Base-by-base conservation (phyloP, 2,888 invertebrate genomes). In the Drosophila paracracens region DNA sequence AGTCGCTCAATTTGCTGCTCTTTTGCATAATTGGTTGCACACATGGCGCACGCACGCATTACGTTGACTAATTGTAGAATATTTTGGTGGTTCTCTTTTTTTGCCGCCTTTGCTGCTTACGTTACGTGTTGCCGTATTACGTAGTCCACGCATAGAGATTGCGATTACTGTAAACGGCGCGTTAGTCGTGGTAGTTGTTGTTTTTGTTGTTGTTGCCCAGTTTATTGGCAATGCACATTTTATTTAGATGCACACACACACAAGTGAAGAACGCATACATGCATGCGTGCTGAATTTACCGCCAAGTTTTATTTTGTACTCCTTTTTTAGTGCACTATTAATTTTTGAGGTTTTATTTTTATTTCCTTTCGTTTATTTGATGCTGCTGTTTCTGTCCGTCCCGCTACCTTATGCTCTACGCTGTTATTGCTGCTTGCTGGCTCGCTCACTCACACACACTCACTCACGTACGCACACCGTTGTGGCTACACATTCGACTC, bases 1-100 rank as follows among this genome's bases (percentile, higher is more conserved):
- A 71, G 58, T 71, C 65, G 72, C 71, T 71, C 56, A 71, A 88
- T 76, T 83, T 83, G 81, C 68, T 79, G 84, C 74, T 79, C 64
- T 76, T 90, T 90, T 90, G 90, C 86, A 87, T 87, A 87, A 90
- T 89, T 83, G 62, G 64, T 81, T 85, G 88, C 90, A 89, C 89
- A 86, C 82, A 88, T 83, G 70, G 65, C 76, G 52, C 65, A 76
- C 80, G 52, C 65, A 76, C 61, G 70, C 75, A 76, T 71, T 74
- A 65, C 48, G 70, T 69, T 25, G 63, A 61, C 64, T 61, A 75
- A 67, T 82, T 82, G 79, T 74, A 54, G 65, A 63, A 40, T 50
- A 31, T 21, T 57, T 56, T 51, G 25, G 59, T 35, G 62, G 21
- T 46, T 52, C 58, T 70, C 68, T 69, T 52, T 33, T 33, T 75